Evolutionary conservation across 2,888 invertebrate species (phyloP).

Genomic region (Pimpla rufipes): DNA sequence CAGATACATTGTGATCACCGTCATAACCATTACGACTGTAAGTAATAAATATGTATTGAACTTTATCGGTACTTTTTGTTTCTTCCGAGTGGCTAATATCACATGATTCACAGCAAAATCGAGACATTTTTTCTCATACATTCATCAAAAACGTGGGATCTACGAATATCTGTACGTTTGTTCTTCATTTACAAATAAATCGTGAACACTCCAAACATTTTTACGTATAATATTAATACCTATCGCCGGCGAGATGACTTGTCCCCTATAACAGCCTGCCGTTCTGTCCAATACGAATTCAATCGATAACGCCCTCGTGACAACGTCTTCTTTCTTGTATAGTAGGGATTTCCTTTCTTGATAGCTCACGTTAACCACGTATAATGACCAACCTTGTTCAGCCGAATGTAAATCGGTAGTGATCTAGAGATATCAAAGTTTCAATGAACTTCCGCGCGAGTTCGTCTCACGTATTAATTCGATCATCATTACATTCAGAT

Average conservation of each 20-base stretch:
- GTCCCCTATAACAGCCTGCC: slow-evolving; percentile 86
- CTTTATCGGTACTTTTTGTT: neutral
- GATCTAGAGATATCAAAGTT: neutral
- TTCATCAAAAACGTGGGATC: no score
- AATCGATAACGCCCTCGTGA: slow-evolving; percentile 87
- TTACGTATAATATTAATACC: slow-evolving; percentile 73
- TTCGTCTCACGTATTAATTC: neutral
- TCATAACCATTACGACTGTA: slow-evolving; percentile 86
- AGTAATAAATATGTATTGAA: neutral
- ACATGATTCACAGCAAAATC: no score
- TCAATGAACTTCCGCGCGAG: neutral
- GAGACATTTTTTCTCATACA: no score
- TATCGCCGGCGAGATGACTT: slow-evolving; percentile 86
- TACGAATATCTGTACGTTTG: no score
- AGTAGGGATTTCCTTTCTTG: slow-evolving; percentile 3
- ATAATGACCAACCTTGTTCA: slow-evolving; percentile 5
- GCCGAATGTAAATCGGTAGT: neutral
- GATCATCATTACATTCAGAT: neutral
- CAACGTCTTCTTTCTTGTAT: slow-evolving; percentile 73
- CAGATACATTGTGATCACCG: slow-evolving; percentile 87
- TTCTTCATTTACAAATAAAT: no score
- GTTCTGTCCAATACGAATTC: slow-evolving; percentile 87
- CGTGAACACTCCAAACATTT: neutral
- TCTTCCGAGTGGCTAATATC: neutral
- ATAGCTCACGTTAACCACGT: neutral